Evolutionary conservation across 2,888 invertebrate species (phyloP), one percentile per base, ranked within the genome.

Genomic region (Folsomia manolachei): DNA sequence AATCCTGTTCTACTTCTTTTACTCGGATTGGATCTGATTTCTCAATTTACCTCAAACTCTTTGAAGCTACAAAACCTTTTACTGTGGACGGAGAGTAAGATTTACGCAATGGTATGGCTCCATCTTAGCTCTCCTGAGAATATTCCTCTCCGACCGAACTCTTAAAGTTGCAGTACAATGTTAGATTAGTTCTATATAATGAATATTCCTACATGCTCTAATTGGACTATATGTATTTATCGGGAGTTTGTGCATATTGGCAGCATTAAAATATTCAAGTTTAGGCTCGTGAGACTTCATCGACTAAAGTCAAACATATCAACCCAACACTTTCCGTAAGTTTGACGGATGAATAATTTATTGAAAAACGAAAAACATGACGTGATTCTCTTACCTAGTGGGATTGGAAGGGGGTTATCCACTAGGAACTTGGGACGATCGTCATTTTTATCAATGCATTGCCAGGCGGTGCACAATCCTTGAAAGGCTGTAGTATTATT

Each of bases 361-460:
- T n/a, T n/a, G n/a, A n/a, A n/a, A n/a, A n/a, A n/a, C n/a, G n/a
- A n/a, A n/a, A n/a, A n/a, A n/a, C n/a, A n/a, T n/a, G n/a, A n/a
- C n/a, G n/a, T 11, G 52, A n/a, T n/a, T n/a, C n/a, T n/a, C n/a
- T n/a, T 63, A 80, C 79, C 75, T 23, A 80, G 69, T 62, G 79
- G 71, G 53, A 78, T 75, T 9, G 80, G 79, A 18, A 80, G 71
- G 19, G 75, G 68, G 27, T 74, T 61, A 1, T 64, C 39, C 11
- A 21, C 11, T 0, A 78, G 69, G 63, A 71, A 78, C 25, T 69
- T 70, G 1, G 79, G 79, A 60, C 69, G 76, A 69, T 81, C 79
- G 4, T 78, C 71, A 65, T 79, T 78, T 11, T 75, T 72, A 64
- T 81, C 81, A n/a, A 80, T 66, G 1, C 78, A 78, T 71, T 78